Evolutionary conservation across 2,113 vertebrate species (phyloP).

Genomic region (Ploceus nigricollis): DNA sequence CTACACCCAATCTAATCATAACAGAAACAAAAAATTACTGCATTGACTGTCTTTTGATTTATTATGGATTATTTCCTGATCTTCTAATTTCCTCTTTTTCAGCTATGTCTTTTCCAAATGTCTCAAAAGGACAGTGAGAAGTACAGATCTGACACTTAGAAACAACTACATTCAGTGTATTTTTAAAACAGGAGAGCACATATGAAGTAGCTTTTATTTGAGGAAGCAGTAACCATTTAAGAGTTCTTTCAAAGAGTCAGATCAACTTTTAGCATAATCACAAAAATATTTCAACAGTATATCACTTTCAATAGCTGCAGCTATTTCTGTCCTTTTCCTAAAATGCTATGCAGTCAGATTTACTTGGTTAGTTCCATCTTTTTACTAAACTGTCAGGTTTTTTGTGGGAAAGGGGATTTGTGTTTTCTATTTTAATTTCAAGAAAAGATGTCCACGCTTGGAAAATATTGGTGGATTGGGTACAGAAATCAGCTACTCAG

Average conservation of each 20-base stretch:
- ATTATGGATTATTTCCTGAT: not conserved
- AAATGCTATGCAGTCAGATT: constrained; percentile 46
- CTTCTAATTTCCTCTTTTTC: constrained; percentile 1
- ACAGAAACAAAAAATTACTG: not conserved
- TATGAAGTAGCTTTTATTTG: not conserved
- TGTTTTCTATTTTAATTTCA: constrained; percentile 77
- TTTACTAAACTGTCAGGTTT: constrained; percentile 39
- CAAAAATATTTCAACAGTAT: constrained; percentile 19
- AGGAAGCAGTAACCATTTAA: constrained; percentile 15
- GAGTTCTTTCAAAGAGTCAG: not conserved
- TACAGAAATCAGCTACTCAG: constrained; percentile 68
- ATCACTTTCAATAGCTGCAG: constrained; percentile 34
- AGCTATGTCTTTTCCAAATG: not conserved
- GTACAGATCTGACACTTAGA: not conserved
- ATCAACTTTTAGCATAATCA: constrained; percentile 9
- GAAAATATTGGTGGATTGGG: constrained; percentile 69
- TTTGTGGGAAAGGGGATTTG: constrained; percentile 62
- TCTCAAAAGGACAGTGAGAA: not conserved
- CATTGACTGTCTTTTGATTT: not conserved
- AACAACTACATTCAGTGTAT: not conserved
- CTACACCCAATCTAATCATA: not conserved
- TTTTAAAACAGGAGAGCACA: not conserved
- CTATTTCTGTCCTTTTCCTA: constrained; percentile 59
- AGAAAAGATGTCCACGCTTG: constrained; percentile 67
- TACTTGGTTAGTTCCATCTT: constrained; percentile 27